Percentiles rank a stretch among this genome's conserved stretches.
Evolutionary conservation across 2,797 vertebrate genomes (phyloP).

Genomic region (Podargus strigoides): DNA sequence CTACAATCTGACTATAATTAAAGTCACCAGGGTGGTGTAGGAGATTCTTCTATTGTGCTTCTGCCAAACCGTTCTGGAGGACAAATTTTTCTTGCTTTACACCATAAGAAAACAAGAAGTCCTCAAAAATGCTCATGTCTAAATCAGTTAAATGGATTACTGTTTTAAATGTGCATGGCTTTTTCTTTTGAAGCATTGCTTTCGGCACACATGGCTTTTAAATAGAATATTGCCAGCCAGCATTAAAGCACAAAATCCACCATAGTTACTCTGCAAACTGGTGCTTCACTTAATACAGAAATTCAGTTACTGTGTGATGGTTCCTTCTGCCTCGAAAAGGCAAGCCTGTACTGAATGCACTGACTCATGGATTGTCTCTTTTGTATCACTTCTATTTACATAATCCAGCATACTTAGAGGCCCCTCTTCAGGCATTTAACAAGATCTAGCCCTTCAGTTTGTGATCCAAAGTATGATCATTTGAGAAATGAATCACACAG

Average conservation of each 20-base stretch:
- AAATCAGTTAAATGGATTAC: slow-evolving; percentile 2
- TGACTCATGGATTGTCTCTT: slow-evolving; percentile 15
- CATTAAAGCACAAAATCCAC: neutral
- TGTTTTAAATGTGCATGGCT: slow-evolving; percentile 24
- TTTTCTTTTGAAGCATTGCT: slow-evolving; percentile 42
- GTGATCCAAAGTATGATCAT: neutral
- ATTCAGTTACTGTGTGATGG: neutral
- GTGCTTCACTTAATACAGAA: neutral
- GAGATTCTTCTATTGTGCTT: neutral
- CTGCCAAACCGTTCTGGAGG: neutral
- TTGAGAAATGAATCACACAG: neutral
- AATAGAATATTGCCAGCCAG: neutral
- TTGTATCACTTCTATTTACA: neutral
- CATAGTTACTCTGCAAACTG: neutral
- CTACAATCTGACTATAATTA: neutral
- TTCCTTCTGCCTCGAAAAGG: slow-evolving; percentile 14
- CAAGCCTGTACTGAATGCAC: slow-evolving; percentile 6
- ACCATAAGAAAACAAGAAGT: neutral
- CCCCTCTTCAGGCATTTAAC: neutral
- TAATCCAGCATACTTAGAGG: neutral
- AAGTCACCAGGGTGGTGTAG: neutral
- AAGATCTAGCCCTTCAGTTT: neutral
- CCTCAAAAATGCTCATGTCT: neutral
- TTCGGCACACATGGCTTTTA: neutral
- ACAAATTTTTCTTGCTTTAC: neutral